Evolutionary conservation across 2,113 vertebrate genomes (phyloP).

Genomic region (Perca schrenkii): DNA sequence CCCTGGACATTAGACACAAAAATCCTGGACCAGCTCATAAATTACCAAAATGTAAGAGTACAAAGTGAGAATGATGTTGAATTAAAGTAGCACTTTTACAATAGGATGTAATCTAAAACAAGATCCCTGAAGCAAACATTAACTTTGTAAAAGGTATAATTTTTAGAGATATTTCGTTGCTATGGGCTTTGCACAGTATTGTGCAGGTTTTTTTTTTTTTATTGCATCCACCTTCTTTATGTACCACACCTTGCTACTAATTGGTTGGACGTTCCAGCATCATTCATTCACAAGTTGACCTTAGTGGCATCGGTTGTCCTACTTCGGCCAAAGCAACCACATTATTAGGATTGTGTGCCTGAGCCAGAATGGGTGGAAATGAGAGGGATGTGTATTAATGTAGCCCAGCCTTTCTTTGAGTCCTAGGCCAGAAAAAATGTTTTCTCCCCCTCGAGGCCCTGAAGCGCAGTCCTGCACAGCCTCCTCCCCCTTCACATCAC

Average conservation of each 20-base stretch:
- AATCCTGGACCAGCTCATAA: neutral
- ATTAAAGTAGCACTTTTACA: neutral
- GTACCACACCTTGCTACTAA: conserved; percentile 6
- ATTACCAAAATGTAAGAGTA: neutral
- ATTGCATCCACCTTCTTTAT: neutral
- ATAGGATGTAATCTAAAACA: neutral
- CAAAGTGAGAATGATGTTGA: neutral
- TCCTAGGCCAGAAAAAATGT: conserved; percentile 71
- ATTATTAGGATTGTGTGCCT: conserved; percentile 51
- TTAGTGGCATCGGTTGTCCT: conserved; percentile 75
- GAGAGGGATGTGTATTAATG: conserved; percentile 61
- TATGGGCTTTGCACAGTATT: neutral
- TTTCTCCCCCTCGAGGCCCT: conserved; percentile 58
- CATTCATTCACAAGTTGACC: conserved; percentile 40
- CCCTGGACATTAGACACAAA: neutral
- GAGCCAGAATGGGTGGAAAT: conserved; percentile 62
- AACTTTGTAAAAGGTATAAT: neutral
- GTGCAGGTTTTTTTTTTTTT: neutral
- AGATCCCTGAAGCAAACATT: neutral
- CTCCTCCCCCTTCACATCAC: conserved; percentile 50
- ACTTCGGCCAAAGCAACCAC: conserved; percentile 59
- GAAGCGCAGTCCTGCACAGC: conserved; percentile 43
- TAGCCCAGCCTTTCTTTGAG: conserved; percentile 70
- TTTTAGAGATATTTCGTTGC: neutral
- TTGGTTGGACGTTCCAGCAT: conserved; percentile 32